Evolutionary conservation across 2,888 invertebrate species (phyloP), one percentile per base, ranked within the genome.

Genomic region (Pomacea canaliculata): DNA sequence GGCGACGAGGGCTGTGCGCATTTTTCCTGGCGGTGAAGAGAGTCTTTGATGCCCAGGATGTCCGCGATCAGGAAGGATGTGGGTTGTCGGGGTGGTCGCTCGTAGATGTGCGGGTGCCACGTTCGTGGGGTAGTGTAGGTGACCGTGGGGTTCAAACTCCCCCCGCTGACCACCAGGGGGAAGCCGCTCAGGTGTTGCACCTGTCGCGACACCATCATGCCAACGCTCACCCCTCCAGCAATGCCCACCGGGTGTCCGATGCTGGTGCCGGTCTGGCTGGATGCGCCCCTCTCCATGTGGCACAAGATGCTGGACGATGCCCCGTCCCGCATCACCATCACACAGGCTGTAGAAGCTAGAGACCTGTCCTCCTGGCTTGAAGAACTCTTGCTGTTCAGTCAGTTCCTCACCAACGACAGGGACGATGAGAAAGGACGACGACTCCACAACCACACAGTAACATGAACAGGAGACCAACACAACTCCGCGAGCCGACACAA

Each of bases 101-200:
- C 95, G 90, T 97, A 97, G 46, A 96, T 95, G 90, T 97, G 97
- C 60, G 96, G 95, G 92, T 96, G 97, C 96, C 97, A 97, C 63
- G 95, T 90, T 76, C 89, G 82, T 2, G 86, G 84, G 7, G 85
- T 83, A 67, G 87, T 83, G 69, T 79, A 84, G 10, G 62, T 74
- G 62, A 74, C 62, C 7, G 67, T 13, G 27, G 69, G 62, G 74
- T 62, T 73, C 46, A 68, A 60, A 68, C 73, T 68, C 19, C 71
- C 72, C 70, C 71, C 72, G 70, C 56, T 75, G 67, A 75, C 66
- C 18, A 76, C 74, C 46, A 79, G 51, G 19, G 77, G 77, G 62
- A 72, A 79, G 27, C 71, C 69, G 51, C 51, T 63, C 46, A 70
- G n/a, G 63, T 63, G 63, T 27, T 63, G 63, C 19, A 63, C n/a